Percentiles rank a stretch among this genome's conserved stretches.
These are phyloP conservation scores for Julus scandinavius DNA, from an alignment of 2,888 invertebrate species.

Conservation along the genomic window DNA sequence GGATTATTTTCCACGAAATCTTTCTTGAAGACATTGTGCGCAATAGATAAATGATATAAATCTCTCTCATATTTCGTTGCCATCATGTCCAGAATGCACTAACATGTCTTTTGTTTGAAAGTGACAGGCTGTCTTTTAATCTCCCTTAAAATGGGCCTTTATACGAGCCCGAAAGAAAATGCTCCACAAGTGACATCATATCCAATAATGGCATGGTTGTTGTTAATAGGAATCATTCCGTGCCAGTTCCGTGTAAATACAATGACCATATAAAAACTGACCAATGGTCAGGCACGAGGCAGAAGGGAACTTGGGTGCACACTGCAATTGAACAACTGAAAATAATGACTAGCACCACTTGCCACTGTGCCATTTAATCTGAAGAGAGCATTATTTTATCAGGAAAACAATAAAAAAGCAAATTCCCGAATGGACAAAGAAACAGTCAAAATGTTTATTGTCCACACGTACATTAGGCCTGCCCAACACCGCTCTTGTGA, in stretches of 20 bases:
- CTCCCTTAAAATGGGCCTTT: background rate
- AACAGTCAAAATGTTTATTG: slow-evolving; percentile 30
- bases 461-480: background rate
- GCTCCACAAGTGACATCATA: slow-evolving; percentile 42
- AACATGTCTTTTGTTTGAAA: slow-evolving; percentile 32
- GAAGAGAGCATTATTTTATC: slow-evolving; percentile 38
- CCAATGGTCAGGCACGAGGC: background rate
- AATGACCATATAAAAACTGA: slow-evolving; percentile 9
- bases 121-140: slow-evolving; percentile 24
- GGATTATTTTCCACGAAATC: slow-evolving; percentile 20
- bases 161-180: background rate
- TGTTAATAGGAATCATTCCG: slow-evolving; percentile 42
- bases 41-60: slow-evolving; percentile 17
- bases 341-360: slow-evolving; percentile 29
- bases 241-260: slow-evolving; percentile 39
- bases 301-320: background rate
- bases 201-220: slow-evolving; percentile 39
- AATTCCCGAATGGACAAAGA: slow-evolving; percentile 27
- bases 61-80: slow-evolving; percentile 39
- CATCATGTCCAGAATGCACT: slow-evolving; percentile 13
- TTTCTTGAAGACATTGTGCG: background rate
- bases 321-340: background rate
- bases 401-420: slow-evolving; percentile 33
- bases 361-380: slow-evolving; percentile 20
- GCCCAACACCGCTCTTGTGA: slow-evolving; percentile 8